A percentile compares a stretch with the other conserved stretches of the same genome.
These are phyloP conservation scores for Cheirogaleus medius DNA, from an alignment of 2,113 vertebrate genomes.

Conservation along the genomic window DNA sequence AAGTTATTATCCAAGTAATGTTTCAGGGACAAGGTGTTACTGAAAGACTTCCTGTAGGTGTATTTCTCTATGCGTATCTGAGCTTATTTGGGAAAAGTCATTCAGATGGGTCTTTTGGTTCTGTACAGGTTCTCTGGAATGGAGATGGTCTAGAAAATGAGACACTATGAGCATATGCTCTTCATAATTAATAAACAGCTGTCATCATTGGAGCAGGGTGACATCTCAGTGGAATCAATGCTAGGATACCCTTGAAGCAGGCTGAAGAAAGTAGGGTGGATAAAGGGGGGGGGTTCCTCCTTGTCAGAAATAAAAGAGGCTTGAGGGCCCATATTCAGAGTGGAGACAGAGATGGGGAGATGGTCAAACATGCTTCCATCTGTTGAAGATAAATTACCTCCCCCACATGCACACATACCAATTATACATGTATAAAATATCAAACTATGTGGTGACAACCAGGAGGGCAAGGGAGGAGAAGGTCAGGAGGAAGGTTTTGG, in stretches of 20 bases:
- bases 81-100: not conserved
- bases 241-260: not conserved
- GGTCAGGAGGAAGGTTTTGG: not conserved
- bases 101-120: not conserved
- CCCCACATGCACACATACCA: too few species aligned
- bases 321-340: not conserved
- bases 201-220: not conserved
- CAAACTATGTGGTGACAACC: not conserved
- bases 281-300: not conserved
- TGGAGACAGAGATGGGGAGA: not conserved
- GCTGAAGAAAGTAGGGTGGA: not conserved
- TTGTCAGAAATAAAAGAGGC: not conserved
- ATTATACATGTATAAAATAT: not conserved
- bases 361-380: not conserved
- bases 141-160: not conserved
- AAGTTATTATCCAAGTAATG: not conserved
- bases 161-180: not conserved
- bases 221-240: not conserved
- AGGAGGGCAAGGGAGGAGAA: not conserved
- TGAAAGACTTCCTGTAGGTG: not conserved
- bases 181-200: not conserved
- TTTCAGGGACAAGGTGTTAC: not conserved
- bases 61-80: not conserved
- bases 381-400: not conserved
- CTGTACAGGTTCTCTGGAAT: not conserved